These are phyloP conservation scores for Nesospiza acunhae DNA, from an alignment of 2,113 vertebrate species.

Conservation along the genomic window DNA sequence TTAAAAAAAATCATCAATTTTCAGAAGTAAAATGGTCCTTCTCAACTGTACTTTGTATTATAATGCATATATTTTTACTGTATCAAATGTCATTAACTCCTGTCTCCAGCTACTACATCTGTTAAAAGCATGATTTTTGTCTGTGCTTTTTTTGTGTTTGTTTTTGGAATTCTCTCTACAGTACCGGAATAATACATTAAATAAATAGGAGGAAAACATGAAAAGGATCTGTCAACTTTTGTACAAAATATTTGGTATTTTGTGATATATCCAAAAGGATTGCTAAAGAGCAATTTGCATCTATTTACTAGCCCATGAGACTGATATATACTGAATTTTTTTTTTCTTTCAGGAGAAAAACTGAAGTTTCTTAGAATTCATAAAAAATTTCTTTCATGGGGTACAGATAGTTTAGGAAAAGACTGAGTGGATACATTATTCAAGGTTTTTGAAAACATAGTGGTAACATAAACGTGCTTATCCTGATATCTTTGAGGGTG, in stretches of 20 bases:
- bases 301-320: neutral
- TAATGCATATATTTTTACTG: neutral
- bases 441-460: neutral
- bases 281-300: neutral
- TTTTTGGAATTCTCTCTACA: neutral
- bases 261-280: neutral
- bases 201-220: neutral
- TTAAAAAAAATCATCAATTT: neutral
- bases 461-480: neutral
- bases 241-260: neutral
- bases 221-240: neutral
- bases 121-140: neutral
- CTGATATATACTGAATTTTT: neutral
- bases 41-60: neutral
- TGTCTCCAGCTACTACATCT: neutral
- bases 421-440: rapidly evolving
- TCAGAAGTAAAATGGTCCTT: neutral
- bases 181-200: neutral
- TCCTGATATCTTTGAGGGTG: neutral
- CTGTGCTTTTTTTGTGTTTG: neutral
- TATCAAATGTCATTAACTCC: neutral
- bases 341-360: neutral
- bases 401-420: neutral
- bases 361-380: neutral
- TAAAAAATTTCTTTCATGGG: neutral